phyloP scores from a whole-genome alignment of 2,888 invertebrate genomes.

The Arge pagana region DNA sequence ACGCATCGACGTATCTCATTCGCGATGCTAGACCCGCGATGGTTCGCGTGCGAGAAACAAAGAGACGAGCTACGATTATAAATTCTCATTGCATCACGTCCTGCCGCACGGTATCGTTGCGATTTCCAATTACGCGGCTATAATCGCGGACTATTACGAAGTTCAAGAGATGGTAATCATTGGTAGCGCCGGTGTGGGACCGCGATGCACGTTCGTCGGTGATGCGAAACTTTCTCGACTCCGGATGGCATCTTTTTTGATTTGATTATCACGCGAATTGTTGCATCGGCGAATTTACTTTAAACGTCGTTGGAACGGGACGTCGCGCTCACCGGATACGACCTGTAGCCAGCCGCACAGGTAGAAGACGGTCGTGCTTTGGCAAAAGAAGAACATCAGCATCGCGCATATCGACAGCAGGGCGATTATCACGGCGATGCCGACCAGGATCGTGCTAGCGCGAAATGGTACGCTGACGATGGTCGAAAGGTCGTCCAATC shows the following conservation, averaged over 20 bases:
- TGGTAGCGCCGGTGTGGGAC: neutral
- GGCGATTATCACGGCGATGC: conserved; percentile 82
- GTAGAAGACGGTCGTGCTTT: conserved; percentile 88
- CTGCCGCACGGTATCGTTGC: conserved; percentile 22
- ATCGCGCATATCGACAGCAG: conserved; percentile 86
- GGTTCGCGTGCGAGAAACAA: too few relatives aligned
- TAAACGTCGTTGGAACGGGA: neutral
- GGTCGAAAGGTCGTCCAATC: conserved; percentile 79
- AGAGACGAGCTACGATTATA: too few relatives aligned
- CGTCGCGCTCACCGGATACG: conserved; percentile 93
- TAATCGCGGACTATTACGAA: conserved; percentile 35
- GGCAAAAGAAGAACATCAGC: conserved; percentile 91
- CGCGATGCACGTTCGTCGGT: conserved; percentile 24
- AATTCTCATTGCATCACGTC: conserved; percentile 40
- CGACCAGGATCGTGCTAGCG: conserved; percentile 87
- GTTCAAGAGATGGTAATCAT: conserved; percentile 30
- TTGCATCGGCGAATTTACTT: neutral
- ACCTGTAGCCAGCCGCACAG: conserved; percentile 95
- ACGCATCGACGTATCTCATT: too few relatives aligned
- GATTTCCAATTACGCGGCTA: conserved; percentile 38
- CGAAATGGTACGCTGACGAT: conserved; percentile 85
- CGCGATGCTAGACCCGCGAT: too few relatives aligned
- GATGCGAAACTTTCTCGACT: conserved; percentile 32
- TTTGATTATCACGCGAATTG: neutral
- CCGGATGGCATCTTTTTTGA: conserved; percentile 1